phyloP scores from a whole-genome alignment of 2,888 invertebrate genomes.

The Notodonta dromedarius region DNA sequence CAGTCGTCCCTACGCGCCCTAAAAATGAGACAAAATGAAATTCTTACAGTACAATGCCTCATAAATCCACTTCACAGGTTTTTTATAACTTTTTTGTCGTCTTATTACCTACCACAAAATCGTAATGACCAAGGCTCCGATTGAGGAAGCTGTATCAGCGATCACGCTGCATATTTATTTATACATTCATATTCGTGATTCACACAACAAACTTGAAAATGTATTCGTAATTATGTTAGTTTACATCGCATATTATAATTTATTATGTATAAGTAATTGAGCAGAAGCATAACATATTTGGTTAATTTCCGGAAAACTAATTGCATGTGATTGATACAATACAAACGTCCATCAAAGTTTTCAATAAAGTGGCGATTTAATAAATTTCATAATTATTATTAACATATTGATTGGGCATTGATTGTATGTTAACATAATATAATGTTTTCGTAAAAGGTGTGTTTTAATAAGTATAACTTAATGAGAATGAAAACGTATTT shows the following conservation, averaged over 20 bases:
- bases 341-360: background rate
- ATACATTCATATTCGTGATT: constrained; percentile 48
- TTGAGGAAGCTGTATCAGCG: constrained; percentile 46
- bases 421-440: background rate
- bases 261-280: constrained; percentile 35
- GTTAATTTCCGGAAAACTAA: constrained; percentile 38
- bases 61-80: constrained; percentile 29
- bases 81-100: constrained; percentile 12
- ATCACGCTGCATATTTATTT: constrained; percentile 46
- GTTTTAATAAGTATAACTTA: constrained; percentile 3
- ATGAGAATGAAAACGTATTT: constrained; percentile 36
- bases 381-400: background rate
- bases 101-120: constrained; percentile 35
- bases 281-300: constrained; percentile 39
- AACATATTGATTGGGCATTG: background rate
- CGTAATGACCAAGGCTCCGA: constrained; percentile 44
- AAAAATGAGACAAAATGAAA: constrained; percentile 28
- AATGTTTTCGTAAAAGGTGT: background rate
- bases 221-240: constrained; percentile 38
- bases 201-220: constrained; percentile 37
- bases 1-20: background rate
- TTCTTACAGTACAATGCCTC: constrained; percentile 36
- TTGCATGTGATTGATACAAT: background rate
- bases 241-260: constrained; percentile 36
- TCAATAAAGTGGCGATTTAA: background rate